Conservation (phyloP, 2,113 vertebrate species). For the Symphodus melops region DNA sequence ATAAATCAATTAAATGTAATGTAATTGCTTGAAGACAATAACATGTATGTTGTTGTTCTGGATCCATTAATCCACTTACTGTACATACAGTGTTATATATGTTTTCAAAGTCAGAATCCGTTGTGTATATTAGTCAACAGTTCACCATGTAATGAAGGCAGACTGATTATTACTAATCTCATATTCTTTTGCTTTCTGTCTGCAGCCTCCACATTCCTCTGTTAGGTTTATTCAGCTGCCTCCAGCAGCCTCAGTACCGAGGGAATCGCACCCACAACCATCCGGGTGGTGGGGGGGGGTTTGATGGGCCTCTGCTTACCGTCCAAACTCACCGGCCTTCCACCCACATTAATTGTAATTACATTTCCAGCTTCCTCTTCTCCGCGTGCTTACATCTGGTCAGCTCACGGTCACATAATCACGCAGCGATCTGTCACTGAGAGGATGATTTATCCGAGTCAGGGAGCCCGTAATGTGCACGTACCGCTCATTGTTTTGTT, state of each 20-base stretch:
- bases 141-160: too few relatives aligned
- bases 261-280: slow-evolving; percentile 73
- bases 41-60: too few relatives aligned
- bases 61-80: too few relatives aligned
- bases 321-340: slow-evolving; percentile 46
- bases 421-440: slow-evolving; percentile 24
- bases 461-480: slow-evolving; percentile 31
- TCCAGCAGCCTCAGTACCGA: slow-evolving; percentile 31
- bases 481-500: slow-evolving; percentile 45
- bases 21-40: too few relatives aligned
- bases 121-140: too few relatives aligned
- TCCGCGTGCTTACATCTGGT: slow-evolving; percentile 31
- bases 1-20: too few relatives aligned
- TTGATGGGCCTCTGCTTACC: slow-evolving; percentile 46
- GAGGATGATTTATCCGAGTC: slow-evolving; percentile 53
- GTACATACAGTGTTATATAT: too few relatives aligned
- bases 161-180: neutral
- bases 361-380: slow-evolving; percentile 69
- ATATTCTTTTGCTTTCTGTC: slow-evolving; percentile 25
- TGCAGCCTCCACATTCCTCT: slow-evolving; percentile 38
- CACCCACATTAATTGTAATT: slow-evolving; percentile 58
- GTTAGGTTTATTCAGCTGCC: slow-evolving; percentile 67
- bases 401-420: slow-evolving; percentile 58
- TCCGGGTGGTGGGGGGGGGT: slow-evolving; percentile 4
- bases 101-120: too few relatives aligned